Evolutionary conservation across 2,113 vertebrate species (phyloP), one percentile per base, ranked within the genome.

Genomic region (Trichomycterus rosablanca): DNA sequence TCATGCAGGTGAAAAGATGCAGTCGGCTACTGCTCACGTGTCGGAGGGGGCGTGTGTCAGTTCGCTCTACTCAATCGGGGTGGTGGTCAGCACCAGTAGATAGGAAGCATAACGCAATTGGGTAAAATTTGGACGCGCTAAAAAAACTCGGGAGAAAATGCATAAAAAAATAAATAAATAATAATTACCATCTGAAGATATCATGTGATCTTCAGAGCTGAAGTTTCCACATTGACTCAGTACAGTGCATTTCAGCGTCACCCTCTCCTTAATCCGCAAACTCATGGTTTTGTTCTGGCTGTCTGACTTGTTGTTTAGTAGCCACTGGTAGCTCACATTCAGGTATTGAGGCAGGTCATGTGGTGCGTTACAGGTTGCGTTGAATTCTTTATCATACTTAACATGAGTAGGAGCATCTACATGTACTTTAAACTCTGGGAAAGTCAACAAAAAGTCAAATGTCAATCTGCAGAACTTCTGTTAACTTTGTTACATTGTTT

Each of bases 201-300:
- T 2, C 67, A 2, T 23, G 1, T 8, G 54, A 79, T 42, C 0
- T 0, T 0, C 0, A 44, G 73, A 79, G 6, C 0, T 0, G 26
- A 45, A 74, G 30, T 0, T 0, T 15, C 71, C 69, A 68, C 23
- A 65, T 0, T 0, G 0, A 54, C 63, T 72, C 0, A 15, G 7
- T 24, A 82, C 68, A 7, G 0, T 28, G 72, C 83, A 85, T 46
- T 0, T 19, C 12, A 65, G 1, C 5, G n/a, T n/a, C n/a, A n/a
- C 32, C 7, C 10, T 1, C 0, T 1, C 2, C 2, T 18, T 1
- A 2, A 0, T 0, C 0, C 15, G 0, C 1, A 0, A 0, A 1
- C 5, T 0, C 1, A 0, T 0, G 2, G 1, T 59, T 1, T 2
- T 2, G 1, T 51, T 48, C 2, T 26, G 0, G 1, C 0, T 0